A percentile compares a stretch with the other conserved stretches of the same genome.
These are phyloP conservation scores for Aricia agestis DNA, from an alignment of 1,140 invertebrate species.

Conservation along the genomic window DNA sequence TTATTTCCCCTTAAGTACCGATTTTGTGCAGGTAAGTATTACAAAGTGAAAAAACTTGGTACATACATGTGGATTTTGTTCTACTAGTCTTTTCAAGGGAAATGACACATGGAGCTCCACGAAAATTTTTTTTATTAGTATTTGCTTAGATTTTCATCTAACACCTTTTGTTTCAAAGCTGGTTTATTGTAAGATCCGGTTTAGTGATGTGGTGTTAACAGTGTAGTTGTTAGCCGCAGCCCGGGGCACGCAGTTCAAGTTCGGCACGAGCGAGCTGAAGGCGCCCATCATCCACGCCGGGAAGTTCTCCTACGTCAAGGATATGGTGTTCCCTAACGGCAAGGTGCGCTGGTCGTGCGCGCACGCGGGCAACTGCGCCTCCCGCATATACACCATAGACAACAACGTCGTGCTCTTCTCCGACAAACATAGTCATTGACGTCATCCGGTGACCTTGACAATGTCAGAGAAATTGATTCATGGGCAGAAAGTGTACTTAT, in stretches of 20 bases:
- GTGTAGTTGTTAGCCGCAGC: not conserved
- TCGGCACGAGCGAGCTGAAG: slow-evolving; percentile 32
- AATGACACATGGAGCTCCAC: too few relatives aligned
- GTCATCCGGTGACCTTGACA: not conserved
- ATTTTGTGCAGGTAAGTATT: not conserved
- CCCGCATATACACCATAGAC: slow-evolving; percentile 48
- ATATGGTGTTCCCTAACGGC: slow-evolving; percentile 42
- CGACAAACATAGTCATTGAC: slow-evolving; percentile 43
- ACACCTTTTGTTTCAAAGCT: too few relatives aligned
- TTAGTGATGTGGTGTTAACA: not conserved
- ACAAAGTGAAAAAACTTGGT: not conserved
- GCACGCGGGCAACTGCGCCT: slow-evolving; percentile 37
- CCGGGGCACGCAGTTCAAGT: slow-evolving; percentile 33
- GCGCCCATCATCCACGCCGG: slow-evolving; percentile 43
- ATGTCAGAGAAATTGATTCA: too few relatives aligned
- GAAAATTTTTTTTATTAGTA: too few relatives aligned
- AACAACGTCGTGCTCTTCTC: slow-evolving; percentile 46
- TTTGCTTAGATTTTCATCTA: too few relatives aligned
- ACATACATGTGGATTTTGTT: too few relatives aligned
- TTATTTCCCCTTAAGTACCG: slow-evolving; percentile 12
- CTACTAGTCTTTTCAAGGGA: too few relatives aligned
- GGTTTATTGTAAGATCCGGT: not conserved
- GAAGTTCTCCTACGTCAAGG: slow-evolving; percentile 41
- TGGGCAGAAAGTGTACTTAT: too few relatives aligned
- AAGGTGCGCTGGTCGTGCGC: slow-evolving; percentile 42